A percentile compares a stretch with the other conserved stretches of the same genome.
Evolutionary conservation across 2,888 invertebrate species (phyloP).

Genomic region (Drosophila nr. perissopoda): DNA sequence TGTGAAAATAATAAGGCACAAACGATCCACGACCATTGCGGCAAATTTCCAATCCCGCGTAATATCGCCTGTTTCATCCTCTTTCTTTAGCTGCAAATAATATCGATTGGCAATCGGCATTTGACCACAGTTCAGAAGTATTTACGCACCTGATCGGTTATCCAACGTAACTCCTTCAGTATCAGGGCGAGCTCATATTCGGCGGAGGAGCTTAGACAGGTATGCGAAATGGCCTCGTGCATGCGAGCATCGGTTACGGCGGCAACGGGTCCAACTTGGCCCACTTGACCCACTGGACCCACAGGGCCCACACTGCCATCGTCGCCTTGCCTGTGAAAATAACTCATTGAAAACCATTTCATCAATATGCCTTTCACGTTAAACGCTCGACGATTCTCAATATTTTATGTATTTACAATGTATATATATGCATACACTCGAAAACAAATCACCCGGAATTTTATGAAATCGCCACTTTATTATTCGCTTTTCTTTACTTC

Average conservation of each 20-base stretch:
- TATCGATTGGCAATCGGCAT: not conserved
- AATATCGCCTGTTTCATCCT: conserved; percentile 96
- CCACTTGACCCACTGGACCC: conserved; percentile 66
- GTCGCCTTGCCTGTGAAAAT: conserved; percentile 80
- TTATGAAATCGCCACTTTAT: not conserved
- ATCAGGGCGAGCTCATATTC: conserved; percentile 97
- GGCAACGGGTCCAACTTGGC: conserved; percentile 84
- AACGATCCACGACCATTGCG: conserved; percentile 99
- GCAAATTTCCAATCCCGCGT: conserved; percentile 99
- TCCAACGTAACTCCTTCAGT: conserved; percentile 96
- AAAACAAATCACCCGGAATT: not conserved
- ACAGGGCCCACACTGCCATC: conserved; percentile 84
- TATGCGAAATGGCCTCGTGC: conserved; percentile 90
- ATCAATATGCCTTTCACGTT: conserved; percentile 12
- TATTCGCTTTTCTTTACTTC: not conserved
- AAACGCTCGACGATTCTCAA: not conserved
- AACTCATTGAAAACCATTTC: conserved; percentile 24
- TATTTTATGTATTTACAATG: not conserved
- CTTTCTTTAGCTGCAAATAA: conserved; percentile 91
- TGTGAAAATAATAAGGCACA: conserved; percentile 99
- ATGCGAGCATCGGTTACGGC: conserved; percentile 87
- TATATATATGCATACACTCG: not conserved
- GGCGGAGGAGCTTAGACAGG: conserved; percentile 92
- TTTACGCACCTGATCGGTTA: conserved; percentile 91
- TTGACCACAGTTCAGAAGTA: not conserved